Percentiles rank a stretch among this genome's conserved stretches.
phyloP scores from a whole-genome alignment of 2,113 vertebrate genomes.

The Poeciliopsis retropinna region DNA sequence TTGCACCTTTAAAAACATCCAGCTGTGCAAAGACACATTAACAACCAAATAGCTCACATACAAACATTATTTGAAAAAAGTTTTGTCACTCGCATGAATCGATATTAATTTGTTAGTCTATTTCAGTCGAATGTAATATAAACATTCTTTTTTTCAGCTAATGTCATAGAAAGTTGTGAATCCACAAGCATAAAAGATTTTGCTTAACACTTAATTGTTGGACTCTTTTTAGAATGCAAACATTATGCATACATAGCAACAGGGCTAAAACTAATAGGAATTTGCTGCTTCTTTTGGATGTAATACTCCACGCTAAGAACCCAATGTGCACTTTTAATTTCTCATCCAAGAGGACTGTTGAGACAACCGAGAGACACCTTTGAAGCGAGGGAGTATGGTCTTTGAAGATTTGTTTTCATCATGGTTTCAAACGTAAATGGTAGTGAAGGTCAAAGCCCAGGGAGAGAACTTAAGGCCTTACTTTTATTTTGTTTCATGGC shows the following conservation, averaged over 20 bases:
- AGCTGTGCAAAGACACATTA: conserved; percentile 14
- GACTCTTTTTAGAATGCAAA: conserved; percentile 45
- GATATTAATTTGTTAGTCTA: background rate
- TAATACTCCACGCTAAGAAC: conserved; percentile 72
- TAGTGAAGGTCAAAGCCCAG: conserved; percentile 77
- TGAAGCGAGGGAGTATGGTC: conserved; percentile 74
- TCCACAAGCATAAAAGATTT: conserved; percentile 21
- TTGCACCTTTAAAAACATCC: conserved; percentile 49
- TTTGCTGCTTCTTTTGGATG: conserved; percentile 70
- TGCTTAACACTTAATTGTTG: conserved; percentile 6
- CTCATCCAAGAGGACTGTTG: conserved; percentile 61
- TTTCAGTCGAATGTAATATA: background rate
- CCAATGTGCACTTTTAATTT: conserved; percentile 70
- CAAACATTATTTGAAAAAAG: background rate
- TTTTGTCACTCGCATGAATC: background rate
- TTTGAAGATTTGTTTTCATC: conserved; percentile 80
- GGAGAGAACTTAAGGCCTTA: conserved; percentile 70
- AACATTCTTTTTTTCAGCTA: background rate
- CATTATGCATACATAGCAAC: conserved; percentile 47
- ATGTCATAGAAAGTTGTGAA: conserved; percentile 6
- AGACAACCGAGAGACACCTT: conserved; percentile 74
- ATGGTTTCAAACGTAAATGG: conserved; percentile 76
- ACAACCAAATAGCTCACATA: conserved; percentile 2
- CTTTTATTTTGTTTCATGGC: conserved; percentile 72
- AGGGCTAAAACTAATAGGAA: conserved; percentile 58